phyloP scores from a whole-genome alignment of 2,113 vertebrate species.

The Mesocricetus auratus region DNA sequence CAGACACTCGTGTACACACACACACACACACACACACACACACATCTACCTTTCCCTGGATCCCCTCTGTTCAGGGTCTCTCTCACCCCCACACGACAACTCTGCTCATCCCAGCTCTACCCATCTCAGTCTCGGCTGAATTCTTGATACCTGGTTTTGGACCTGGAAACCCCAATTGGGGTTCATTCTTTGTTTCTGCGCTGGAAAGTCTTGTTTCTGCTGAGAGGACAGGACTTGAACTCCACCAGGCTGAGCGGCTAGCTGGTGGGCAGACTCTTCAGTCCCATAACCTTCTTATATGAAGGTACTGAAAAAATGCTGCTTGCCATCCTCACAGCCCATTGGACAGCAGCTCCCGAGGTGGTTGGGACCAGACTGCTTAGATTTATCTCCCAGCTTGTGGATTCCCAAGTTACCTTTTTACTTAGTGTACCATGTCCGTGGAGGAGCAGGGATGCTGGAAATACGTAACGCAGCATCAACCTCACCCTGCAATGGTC shows the following conservation, averaged over 20 bases:
- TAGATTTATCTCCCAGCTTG: background rate
- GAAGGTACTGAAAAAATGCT: accelerated
- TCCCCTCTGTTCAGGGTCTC: background rate
- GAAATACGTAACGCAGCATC: background rate
- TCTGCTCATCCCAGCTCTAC: background rate
- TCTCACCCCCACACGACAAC: background rate
- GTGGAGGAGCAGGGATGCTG: background rate
- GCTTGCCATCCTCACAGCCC: accelerated
- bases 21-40: background rate
- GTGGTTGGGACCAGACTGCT: background rate
- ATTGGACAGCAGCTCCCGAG: background rate
- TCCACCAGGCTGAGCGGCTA: background rate
- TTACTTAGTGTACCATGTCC: background rate
- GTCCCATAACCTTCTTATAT: background rate
- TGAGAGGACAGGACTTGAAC: background rate
- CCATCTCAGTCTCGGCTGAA: background rate
- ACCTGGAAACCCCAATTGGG: background rate
- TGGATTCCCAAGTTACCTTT: background rate
- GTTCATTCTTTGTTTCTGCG: background rate
- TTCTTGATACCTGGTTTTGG: background rate
- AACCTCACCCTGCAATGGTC: background rate
- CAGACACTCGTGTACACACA: background rate
- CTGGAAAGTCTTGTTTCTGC: background rate
- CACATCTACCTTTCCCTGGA: background rate
- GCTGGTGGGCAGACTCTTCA: background rate